A percentile compares a stretch with the other conserved stretches of the same genome.
Conservation (phyloP, 2,888 invertebrate genomes). For the Pollenia angustigena region DNA sequence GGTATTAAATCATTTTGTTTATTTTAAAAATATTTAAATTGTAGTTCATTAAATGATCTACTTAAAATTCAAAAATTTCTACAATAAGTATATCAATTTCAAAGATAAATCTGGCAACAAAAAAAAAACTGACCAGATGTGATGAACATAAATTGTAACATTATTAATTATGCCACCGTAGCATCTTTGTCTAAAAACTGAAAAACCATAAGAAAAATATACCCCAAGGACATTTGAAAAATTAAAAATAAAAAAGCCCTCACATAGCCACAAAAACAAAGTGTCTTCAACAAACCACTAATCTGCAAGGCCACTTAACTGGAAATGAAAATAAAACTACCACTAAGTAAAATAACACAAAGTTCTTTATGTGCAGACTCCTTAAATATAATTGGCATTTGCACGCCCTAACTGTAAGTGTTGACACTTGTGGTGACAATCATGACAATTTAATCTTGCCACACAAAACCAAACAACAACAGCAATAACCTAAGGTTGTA, state of each 20-base stretch:
- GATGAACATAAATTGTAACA: conserved; percentile 65
- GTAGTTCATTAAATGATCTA: no score
- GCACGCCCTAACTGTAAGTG: conserved; percentile 66
- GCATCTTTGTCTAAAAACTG: conserved; percentile 44
- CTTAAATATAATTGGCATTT: conserved; percentile 74
- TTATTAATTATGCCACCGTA: conserved; percentile 58
- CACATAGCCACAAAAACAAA: conserved; percentile 35
- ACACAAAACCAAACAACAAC: conserved; percentile 46
- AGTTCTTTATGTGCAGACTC: not conserved
- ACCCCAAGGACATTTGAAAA: conserved; percentile 69
- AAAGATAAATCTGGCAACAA: no score
- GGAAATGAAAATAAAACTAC: conserved; percentile 58
- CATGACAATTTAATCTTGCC: conserved; percentile 76
- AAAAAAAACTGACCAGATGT: conserved; percentile 74
- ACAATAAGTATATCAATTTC: no score
- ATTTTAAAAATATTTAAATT: no score
- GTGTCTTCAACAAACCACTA: conserved; percentile 27
- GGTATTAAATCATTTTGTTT: no score
- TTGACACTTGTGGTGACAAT: conserved; percentile 76
- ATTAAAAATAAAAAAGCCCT: conserved; percentile 31
- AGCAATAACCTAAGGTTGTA: conserved; percentile 23
- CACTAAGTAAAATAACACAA: conserved; percentile 36
- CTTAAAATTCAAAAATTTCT: no score
- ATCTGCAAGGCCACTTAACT: conserved; percentile 24
- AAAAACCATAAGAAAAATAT: conserved; percentile 60